Conservation (phyloP, 1,140 invertebrate genomes). For the Drosophila azteca region DNA sequence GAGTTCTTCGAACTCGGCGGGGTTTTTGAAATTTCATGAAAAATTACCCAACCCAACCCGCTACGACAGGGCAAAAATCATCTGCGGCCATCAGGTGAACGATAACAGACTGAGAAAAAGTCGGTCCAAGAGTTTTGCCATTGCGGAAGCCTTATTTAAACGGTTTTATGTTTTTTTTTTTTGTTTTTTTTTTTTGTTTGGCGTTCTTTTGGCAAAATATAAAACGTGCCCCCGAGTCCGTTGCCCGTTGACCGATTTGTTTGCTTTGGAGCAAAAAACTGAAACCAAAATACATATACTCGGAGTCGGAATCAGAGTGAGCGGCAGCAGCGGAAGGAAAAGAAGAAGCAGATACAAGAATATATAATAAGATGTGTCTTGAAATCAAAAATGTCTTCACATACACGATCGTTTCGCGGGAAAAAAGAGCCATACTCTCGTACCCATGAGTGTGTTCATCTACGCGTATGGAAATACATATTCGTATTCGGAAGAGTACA, state of each 20-base stretch:
- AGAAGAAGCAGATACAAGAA: slow-evolving; percentile 21
- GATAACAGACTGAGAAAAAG: slow-evolving; percentile 49
- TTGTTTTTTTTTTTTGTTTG: slow-evolving; percentile 12
- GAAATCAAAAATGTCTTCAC: slow-evolving; percentile 34
- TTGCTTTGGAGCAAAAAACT: slow-evolving; percentile 29
- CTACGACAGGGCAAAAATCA: slow-evolving; percentile 18
- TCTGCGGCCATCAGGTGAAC: slow-evolving; percentile 53
- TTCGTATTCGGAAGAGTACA: slow-evolving; percentile 23
- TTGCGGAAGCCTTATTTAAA: slow-evolving; percentile 54
- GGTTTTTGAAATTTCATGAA: slow-evolving; percentile 44
- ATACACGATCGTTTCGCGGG: slow-evolving; percentile 33
- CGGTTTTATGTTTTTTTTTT: slow-evolving; percentile 21
- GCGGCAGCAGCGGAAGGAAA: neutral
- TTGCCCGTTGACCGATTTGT: slow-evolving; percentile 63
- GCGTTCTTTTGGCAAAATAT: slow-evolving; percentile 19
- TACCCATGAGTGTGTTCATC: neutral
- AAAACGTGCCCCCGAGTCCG: slow-evolving; percentile 49
- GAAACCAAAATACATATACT: neutral
- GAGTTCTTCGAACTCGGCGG: slow-evolving; percentile 61
- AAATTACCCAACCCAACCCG: slow-evolving; percentile 55
- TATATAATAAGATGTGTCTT: slow-evolving; percentile 52
- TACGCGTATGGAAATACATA: no score
- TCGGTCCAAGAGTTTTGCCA: slow-evolving; percentile 40
- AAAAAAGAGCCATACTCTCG: slow-evolving; percentile 18
- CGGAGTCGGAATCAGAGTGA: no score